These are phyloP conservation scores for Falco novaeseelandiae DNA, from an alignment of 2,797 vertebrate genomes.

Conservation along the genomic window DNA sequence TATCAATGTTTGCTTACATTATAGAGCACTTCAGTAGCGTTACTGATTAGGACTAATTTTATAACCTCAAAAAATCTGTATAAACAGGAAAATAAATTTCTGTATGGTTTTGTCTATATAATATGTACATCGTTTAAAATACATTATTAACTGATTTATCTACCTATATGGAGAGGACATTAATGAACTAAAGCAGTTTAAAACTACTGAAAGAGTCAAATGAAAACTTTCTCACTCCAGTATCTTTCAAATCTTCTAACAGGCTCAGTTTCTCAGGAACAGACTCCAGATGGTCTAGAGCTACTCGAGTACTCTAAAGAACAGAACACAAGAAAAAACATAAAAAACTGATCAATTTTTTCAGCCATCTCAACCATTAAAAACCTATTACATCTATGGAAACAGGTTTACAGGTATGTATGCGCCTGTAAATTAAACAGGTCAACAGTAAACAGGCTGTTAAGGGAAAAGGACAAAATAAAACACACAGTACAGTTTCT, in stretches of 20 bases:
- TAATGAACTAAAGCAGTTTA: constrained; percentile 37
- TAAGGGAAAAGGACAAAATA: background rate
- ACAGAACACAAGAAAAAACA: constrained; percentile 56
- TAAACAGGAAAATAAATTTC: background rate
- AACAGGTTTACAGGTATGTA: background rate
- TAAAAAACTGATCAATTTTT: constrained; percentile 18
- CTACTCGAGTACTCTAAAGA: constrained; percentile 86
- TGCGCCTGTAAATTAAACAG: background rate
- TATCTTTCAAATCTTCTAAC: constrained; percentile 86
- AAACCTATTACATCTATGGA: background rate
- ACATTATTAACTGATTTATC: background rate
- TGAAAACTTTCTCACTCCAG: constrained; percentile 79
- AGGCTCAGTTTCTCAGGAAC: constrained; percentile 89
- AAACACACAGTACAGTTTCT: background rate
- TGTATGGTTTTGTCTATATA: background rate
- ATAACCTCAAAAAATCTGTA: background rate
- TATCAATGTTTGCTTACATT: background rate
- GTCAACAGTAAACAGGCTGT: background rate
- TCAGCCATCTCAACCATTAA: constrained; percentile 12
- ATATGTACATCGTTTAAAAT: background rate
- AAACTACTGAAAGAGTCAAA: constrained; percentile 62
- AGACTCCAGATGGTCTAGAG: constrained; percentile 90
- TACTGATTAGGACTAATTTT: background rate
- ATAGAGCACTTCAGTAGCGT: background rate
- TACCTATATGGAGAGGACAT: background rate